Evolutionary conservation across 2,888 invertebrate species (phyloP).

Genomic region (Himalopsyche anomala): DNA sequence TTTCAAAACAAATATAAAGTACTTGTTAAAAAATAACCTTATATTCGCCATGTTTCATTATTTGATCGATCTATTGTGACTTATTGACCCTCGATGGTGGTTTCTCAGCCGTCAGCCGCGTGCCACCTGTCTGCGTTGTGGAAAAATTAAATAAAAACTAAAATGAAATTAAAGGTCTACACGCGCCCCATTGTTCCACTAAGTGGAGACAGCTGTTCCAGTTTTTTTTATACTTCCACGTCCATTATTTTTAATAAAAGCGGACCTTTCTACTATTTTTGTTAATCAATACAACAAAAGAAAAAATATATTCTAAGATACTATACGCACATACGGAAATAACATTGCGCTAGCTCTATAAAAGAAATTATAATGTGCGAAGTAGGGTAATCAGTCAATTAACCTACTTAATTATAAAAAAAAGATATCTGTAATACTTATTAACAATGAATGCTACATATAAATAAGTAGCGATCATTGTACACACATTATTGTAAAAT

Average conservation of each 20-base stretch:
- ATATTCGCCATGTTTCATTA: too few species aligned
- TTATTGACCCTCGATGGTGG: background rate
- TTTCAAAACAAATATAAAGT: too few species aligned
- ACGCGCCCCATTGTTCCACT: conserved; percentile 30
- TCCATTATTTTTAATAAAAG: background rate
- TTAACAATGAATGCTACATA: too few species aligned
- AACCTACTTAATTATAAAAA: too few species aligned
- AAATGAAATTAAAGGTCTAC: background rate
- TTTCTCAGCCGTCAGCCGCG: background rate
- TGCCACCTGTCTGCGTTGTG: conserved; percentile 10
- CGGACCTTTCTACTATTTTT: background rate
- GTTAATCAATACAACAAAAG: conserved; percentile 16
- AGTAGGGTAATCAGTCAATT: too few species aligned
- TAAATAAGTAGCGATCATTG: too few species aligned
- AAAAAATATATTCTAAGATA: background rate
- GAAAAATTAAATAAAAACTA: conserved; percentile 15
- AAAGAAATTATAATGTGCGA: too few species aligned
- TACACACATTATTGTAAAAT: too few species aligned
- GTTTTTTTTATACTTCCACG: background rate
- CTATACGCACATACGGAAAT: too few species aligned
- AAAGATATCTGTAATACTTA: too few species aligned
- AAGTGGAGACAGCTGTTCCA: conserved; percentile 34
- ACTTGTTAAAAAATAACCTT: too few species aligned
- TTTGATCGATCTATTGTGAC: background rate
- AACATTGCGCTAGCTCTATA: too few species aligned